phyloP scores from a whole-genome alignment of 2,888 invertebrate genomes.

The Cinara cedri region DNA sequence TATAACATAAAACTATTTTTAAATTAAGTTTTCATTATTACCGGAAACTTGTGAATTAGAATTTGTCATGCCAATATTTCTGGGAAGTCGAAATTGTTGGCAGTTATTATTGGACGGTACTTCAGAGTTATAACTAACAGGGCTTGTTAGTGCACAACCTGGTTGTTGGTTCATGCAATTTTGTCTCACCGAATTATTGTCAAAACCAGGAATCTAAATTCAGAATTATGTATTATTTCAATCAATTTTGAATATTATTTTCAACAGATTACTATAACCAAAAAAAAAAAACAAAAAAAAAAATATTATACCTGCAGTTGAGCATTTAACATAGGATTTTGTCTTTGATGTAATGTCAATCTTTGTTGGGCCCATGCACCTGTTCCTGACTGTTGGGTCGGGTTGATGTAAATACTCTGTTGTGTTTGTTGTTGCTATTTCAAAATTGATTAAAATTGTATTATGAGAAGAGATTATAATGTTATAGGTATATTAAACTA shows the following conservation, averaged over 20 bases:
- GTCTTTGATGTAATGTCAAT: constrained; percentile 75
- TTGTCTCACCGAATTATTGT: constrained; percentile 38
- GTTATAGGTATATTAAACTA: neutral
- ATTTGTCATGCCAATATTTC: constrained; percentile 66
- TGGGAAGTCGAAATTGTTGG: constrained; percentile 68
- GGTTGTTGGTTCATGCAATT: constrained; percentile 46
- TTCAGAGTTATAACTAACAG: constrained; percentile 40
- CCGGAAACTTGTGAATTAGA: constrained; percentile 70
- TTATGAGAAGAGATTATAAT: neutral
- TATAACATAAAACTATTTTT: neutral
- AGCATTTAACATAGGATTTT: constrained; percentile 88
- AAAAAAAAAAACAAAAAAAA: neutral
- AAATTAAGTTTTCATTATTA: constrained; percentile 61
- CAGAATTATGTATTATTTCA: neutral
- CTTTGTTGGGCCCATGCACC: constrained; percentile 63
- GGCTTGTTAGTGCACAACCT: constrained; percentile 29
- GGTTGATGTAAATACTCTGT: constrained; percentile 62
- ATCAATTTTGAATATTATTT: neutral
- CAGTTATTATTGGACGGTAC: constrained; percentile 41
- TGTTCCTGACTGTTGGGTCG: constrained; percentile 65
- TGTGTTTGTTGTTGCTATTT: constrained; percentile 65
- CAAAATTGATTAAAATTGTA: neutral
- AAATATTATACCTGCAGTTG: constrained; percentile 73
- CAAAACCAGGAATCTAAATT: constrained; percentile 40
- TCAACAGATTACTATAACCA: neutral